Evolutionary conservation across 2,888 invertebrate genomes (phyloP), one percentile per base, ranked within the genome.

Genomic region (Cheilosia grossa): DNA sequence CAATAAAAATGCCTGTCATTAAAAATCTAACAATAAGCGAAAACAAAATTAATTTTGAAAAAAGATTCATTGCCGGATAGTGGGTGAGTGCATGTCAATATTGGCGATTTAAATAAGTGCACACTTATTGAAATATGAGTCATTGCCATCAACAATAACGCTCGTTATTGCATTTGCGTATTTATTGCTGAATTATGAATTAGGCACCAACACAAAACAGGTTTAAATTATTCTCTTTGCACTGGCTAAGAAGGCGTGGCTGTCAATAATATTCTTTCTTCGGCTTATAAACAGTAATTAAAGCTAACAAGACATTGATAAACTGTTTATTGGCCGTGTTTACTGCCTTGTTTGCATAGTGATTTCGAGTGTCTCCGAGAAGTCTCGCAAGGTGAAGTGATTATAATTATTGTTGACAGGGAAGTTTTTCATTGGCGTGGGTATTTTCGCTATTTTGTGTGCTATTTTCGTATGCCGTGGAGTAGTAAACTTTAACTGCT

Each of bases 291-390:
- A 47, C 54, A 78, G 54, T 37, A 78, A 69, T 78, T 69, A 78
- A 49, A 47, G 27, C 24, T 56, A 78, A 78, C 78, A 63, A 61
- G 78, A 51, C 63, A 49, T 59, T 78, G 63, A 78, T 70, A 70
- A 49, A 63, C 37, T 47, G n/a, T 64, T 70, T 78, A 78, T 53
- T 70, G 63, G 19, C 19, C 54, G 61, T 56, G 49, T 47, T 78
- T 56, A 40, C 54, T 56, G 49, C 51, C 77, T 53, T 78, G 77
- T 69, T 69, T 70, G 77, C 61, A 70, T 70, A 70, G 19, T 15
- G 24, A 24, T 15, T 15, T n/a, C 33, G 24, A 24, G 7, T 33
- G 54, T 9, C 54, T 30, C 54, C 54, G 9, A 33, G 9, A 30
- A 54, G 30, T 54, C 30, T 54, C 30, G 24, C 15, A n/a, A 27